Conservation (phyloP, 2,797 vertebrate genomes). For the Manis pentadactyla region DNA sequence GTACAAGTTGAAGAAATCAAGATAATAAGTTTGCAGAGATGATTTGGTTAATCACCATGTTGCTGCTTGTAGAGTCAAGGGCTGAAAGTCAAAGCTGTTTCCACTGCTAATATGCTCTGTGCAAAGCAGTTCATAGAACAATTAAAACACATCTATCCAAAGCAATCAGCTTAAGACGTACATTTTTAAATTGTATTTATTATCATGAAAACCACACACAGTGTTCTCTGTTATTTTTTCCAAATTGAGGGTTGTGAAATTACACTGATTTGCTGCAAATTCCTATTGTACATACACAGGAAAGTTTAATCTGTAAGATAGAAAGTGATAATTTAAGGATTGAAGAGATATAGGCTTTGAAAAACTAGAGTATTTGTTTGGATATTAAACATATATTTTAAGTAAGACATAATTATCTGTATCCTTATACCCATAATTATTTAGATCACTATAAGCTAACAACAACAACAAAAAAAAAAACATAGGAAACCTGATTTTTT, state of each 20-base stretch:
- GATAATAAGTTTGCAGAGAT: conserved; percentile 84
- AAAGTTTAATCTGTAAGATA: conserved; percentile 66
- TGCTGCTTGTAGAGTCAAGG: conserved; percentile 79
- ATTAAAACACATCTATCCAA: conserved; percentile 78
- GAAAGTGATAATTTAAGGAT: conserved; percentile 48
- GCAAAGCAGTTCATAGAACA: conserved; percentile 82
- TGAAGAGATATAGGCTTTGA: background rate
- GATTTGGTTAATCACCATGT: conserved; percentile 86
- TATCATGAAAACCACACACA: conserved; percentile 61
- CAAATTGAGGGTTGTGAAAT: conserved; percentile 78
- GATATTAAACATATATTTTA: conserved; percentile 23
- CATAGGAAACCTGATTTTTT: background rate
- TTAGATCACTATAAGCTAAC: conserved; percentile 30
- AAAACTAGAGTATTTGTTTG: conserved; percentile 47
- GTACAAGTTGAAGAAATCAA: conserved; percentile 84
- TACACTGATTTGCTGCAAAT: conserved; percentile 67
- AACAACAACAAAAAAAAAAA: background rate
- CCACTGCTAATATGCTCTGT: conserved; percentile 79
- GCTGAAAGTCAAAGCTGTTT: conserved; percentile 78
- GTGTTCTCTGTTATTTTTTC: conserved; percentile 67
- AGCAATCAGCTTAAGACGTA: conserved; percentile 72
- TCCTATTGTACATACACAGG: conserved; percentile 45
- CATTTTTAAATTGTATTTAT: conserved; percentile 80
- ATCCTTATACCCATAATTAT: background rate
- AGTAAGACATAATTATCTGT: conserved; percentile 18